A percentile compares a stretch with the other conserved stretches of the same genome.
phyloP scores from a whole-genome alignment of 2,113 vertebrate genomes.

The Lasiurus borealis region DNA sequence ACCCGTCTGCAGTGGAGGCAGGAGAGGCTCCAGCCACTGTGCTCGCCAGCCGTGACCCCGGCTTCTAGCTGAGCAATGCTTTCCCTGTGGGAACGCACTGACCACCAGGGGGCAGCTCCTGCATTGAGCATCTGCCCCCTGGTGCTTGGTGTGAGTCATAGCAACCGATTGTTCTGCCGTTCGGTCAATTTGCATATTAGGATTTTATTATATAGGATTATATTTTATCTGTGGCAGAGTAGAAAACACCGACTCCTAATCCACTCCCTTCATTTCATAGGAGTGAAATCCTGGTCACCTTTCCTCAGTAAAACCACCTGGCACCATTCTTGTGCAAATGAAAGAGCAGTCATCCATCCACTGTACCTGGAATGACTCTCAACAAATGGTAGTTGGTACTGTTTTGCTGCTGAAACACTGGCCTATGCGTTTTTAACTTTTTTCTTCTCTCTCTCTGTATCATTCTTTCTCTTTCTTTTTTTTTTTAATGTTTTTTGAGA shows the following conservation, averaged over 20 bases:
- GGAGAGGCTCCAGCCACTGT: too few species aligned
- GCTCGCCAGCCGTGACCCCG: too few species aligned
- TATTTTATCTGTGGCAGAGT: neutral
- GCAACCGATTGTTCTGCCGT: too few species aligned
- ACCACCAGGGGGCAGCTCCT: too few species aligned
- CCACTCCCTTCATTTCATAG: neutral
- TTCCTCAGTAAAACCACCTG: neutral
- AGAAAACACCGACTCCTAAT: neutral
- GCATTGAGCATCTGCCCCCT: too few species aligned
- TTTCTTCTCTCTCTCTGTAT: rapidly evolving
- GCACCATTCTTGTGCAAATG: neutral
- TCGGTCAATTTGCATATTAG: too few species aligned
- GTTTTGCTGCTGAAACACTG: neutral
- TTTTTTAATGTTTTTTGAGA: neutral
- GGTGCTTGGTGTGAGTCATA: too few species aligned
- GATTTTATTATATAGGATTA: too few species aligned
- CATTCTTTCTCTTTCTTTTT: neutral
- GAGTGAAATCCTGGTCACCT: neutral
- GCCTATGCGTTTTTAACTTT: neutral
- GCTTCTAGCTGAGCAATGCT: too few species aligned
- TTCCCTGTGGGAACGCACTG: too few species aligned
- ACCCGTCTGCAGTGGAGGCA: too few species aligned
- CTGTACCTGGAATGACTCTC: neutral
- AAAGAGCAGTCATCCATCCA: neutral
- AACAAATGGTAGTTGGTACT: neutral